Evolutionary conservation across 2,113 vertebrate genomes (phyloP), one percentile per base, ranked within the genome.

Genomic region (Stercorarius parasiticus): DNA sequence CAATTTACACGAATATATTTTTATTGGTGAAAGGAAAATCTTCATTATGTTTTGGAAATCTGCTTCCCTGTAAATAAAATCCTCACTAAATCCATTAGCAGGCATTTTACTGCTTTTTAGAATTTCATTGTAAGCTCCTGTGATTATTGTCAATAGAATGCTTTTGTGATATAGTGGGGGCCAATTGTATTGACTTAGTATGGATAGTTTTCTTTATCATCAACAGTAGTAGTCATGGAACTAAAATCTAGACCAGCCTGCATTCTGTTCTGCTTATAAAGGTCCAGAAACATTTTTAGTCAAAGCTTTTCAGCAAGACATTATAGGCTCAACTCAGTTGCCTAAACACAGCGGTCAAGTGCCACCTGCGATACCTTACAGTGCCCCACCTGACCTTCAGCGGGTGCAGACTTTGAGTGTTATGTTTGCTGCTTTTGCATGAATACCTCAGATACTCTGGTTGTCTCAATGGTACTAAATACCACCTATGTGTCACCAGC

Each of bases 351-450:
- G 40, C n/a, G n/a, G 18, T 22, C 20, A 30, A 53, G n/a, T 40
- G 38, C 9, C 32, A 67, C 15, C 19, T 72, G 56, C 72, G 36
- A 47, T 23, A 19, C 8, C 23, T 30, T 12, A 32, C 4, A 36
- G 21, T 18, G 50, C 29, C 22, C 7, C 34, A 59, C 22, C 10
- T n/a, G 56, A 38, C 32, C 65, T 79, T 38, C 43, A 30, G 27
- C 34, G 55, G 26, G 7, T 15, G 2, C 56, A 49, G 38, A 11
- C 4, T 58, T 62, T 22, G 50, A 15, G 14, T 1, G 0, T 40
- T 14, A 4, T 7, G 8, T 79, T 58, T 76, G 17, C 27, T 80
- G 11, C 17, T 19, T 79, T 65, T 58, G 1, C 22, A 26, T 8
- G 30, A 65, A 25, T 70, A 21, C 7, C 71, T 61, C 32, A 47